These are phyloP conservation scores for Marmota flaviventris DNA, from an alignment of 2,113 vertebrate genomes.

Conservation along the genomic window DNA sequence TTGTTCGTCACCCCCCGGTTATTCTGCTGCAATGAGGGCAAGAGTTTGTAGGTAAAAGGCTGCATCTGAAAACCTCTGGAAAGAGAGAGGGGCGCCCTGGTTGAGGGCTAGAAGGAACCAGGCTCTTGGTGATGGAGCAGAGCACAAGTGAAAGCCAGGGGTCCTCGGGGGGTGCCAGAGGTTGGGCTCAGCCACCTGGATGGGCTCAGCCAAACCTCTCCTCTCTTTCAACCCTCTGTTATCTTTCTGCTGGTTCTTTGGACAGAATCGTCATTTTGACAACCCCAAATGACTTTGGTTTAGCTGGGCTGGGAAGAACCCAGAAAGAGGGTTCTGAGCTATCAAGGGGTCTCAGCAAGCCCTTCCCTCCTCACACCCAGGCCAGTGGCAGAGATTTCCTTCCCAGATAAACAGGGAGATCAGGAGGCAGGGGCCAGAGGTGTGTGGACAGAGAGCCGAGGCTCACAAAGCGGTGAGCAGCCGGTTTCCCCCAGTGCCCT, in stretches of 20 bases:
- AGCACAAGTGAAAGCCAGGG: not conserved
- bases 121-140: not conserved
- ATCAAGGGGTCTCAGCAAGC: not conserved
- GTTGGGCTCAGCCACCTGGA: no score
- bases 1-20: no score
- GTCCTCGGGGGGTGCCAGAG: rapidly evolving
- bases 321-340: not conserved
- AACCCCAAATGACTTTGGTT: not conserved
- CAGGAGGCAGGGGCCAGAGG: not conserved
- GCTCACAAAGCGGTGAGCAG: not conserved
- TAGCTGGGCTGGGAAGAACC: not conserved
- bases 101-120: not conserved
- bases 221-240: no score
- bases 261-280: not conserved
- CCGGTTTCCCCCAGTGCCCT: not conserved
- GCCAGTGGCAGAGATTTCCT: not conserved
- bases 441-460: not conserved
- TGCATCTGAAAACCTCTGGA: not conserved
- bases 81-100: not conserved
- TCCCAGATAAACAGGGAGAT: not conserved
- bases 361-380: not conserved
- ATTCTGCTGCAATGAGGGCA: not conserved
- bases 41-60: not conserved
- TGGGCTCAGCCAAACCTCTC: not conserved
- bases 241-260: not conserved